Percentiles rank a stretch among this genome's conserved stretches.
These are phyloP conservation scores for Strigops habroptila DNA, from an alignment of 2,113 vertebrate genomes.

Conservation along the genomic window DNA sequence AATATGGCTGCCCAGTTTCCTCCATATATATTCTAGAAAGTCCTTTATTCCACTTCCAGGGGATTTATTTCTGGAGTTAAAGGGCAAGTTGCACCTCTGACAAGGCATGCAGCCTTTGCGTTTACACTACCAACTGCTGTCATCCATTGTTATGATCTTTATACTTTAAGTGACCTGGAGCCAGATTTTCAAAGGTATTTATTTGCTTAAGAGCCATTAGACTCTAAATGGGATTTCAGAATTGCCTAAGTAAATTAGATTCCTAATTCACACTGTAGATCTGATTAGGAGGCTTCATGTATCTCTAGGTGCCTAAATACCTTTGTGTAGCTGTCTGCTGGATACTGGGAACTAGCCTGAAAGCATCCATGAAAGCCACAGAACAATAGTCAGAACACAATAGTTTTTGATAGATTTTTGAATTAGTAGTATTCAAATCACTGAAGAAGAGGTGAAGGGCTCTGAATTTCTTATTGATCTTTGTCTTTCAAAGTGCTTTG, in stretches of 20 bases:
- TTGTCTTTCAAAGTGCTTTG: not conserved
- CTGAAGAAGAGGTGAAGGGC: not conserved
- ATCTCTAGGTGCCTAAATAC: not conserved
- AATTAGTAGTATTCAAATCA: not conserved
- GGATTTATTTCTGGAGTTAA: not conserved
- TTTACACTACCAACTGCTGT: not conserved
- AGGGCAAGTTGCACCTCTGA: not conserved
- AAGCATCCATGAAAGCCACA: not conserved
- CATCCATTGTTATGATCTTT: not conserved
- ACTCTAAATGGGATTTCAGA: conserved; percentile 50
- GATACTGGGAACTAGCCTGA: not conserved
- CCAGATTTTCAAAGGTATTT: conserved; percentile 29
- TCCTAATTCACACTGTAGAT: conserved; percentile 21
- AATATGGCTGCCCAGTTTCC: not conserved
- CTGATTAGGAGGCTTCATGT: conserved; percentile 6
- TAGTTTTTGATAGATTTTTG: not conserved
- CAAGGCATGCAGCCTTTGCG: not conserved
- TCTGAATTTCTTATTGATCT: not conserved
- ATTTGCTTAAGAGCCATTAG: conserved; percentile 46
- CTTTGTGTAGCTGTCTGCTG: not conserved
- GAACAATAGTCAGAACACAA: not conserved
- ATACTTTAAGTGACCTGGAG: conserved; percentile 1
- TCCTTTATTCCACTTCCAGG: not conserved
- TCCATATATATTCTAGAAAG: not conserved
- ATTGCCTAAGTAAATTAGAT: conserved; percentile 33